Evolutionary conservation across 37 sponge, comb jelly and placozoan genomes (phyloP), one percentile per base, ranked within the genome.

Genomic region (Tethya wilhelma): DNA sequence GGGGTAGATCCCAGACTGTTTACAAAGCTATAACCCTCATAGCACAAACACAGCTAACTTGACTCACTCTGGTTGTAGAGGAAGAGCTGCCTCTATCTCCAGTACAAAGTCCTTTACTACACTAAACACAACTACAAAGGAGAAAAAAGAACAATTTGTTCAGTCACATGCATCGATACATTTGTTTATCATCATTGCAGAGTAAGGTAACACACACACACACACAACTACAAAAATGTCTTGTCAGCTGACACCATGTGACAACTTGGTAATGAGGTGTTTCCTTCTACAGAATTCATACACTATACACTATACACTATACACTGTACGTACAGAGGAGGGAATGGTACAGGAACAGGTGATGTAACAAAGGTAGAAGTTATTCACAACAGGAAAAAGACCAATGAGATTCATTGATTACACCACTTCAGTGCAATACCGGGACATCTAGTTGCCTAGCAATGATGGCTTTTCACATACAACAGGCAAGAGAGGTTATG

Each of bases 81-180:
- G 38, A 19, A 79, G 63, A 32, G 84, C 70, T 31, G 42, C 75
- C 69, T 91, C 92, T 22, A 91, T 69, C 59, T 78, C 74, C 14
- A 17, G 44, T 11, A 72, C 68, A 78, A 91, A 91, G 19, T 86
- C 80, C 14, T 56, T 71, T 17, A 91, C 71, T 0, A 63, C 26
- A 36, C 78, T 43, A 46, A 83, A 83, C 63, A 84, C 63, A 0
- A 87, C 82, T 81, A 67, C 46, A 75, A 14, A 44, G n/a, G n/a
- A n/a, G n/a, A n/a, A n/a, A n/a, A n/a, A n/a, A n/a, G n/a, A n/a
- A n/a, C 30, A 58, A 28, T 43, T n/a, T 23, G 22, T 5, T 45
- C 56, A 19, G 56, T 28, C 71, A 8, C 4, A 72, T 11, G 31
- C 66, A 65, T 37, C 28, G 36, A 65, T 17, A 38, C 44, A 22